A percentile compares a stretch with the other conserved stretches of the same genome.
These are phyloP conservation scores for Eupithecia insigniata DNA, from an alignment of 2,888 invertebrate species.

Conservation along the genomic window DNA sequence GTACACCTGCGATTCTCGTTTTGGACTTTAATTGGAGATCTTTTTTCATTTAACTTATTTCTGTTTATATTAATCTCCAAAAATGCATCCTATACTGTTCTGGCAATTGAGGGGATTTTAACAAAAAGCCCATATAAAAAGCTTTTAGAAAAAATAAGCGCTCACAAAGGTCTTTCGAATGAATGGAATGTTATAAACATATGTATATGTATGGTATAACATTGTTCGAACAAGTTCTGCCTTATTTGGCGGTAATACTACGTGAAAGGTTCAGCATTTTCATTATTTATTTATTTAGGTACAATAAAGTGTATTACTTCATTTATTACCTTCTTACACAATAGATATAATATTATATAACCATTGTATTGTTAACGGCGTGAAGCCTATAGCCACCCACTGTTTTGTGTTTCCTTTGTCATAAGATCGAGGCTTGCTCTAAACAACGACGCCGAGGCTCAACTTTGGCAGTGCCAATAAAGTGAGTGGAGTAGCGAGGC, in stretches of 20 bases:
- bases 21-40: background rate
- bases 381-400: background rate
- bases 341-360: background rate
- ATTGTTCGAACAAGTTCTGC: too few relatives aligned
- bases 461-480: slow-evolving; percentile 17
- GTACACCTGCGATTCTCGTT: background rate
- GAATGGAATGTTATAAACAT: too few relatives aligned
- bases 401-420: slow-evolving; percentile 3
- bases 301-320: too few relatives aligned
- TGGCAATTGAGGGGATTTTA: too few relatives aligned
- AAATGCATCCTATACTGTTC: too few relatives aligned
- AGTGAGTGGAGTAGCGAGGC: slow-evolving; percentile 9
- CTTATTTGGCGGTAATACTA: too few relatives aligned
- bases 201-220: too few relatives aligned
- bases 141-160: too few relatives aligned
- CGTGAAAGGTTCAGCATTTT: background rate
- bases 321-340: background rate
- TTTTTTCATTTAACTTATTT: background rate
- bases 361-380: background rate
- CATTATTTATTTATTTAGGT: background rate
- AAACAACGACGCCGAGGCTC: slow-evolving; percentile 22
- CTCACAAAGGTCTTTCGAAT: too few relatives aligned
- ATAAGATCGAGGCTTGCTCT: slow-evolving; percentile 14
- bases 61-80: background rate
- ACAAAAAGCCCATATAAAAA: too few relatives aligned